phyloP scores from a whole-genome alignment of 2,888 invertebrate genomes.

The Perithous albicinctus region DNA sequence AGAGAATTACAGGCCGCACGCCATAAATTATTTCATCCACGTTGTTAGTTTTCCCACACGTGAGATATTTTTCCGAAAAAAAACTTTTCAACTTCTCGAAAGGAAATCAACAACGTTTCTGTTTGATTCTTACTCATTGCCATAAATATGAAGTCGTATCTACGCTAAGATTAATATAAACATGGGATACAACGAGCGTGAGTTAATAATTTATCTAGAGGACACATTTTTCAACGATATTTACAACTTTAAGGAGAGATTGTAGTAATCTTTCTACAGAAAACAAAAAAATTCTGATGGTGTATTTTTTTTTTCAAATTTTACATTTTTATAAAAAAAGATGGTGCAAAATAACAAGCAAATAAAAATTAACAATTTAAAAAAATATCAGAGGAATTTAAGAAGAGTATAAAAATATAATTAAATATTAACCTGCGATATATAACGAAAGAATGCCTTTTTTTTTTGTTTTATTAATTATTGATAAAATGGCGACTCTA shows the following conservation, averaged over 20 bases:
- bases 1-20: conserved; percentile 55
- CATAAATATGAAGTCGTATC: background rate
- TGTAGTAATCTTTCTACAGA: no score
- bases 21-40: conserved; percentile 60
- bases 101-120: background rate
- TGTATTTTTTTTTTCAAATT: no score
- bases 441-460: no score
- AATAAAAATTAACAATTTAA: no score
- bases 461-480: no score
- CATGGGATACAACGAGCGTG: background rate
- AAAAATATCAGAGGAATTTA: no score
- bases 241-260: background rate
- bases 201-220: background rate
- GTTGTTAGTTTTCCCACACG: conserved; percentile 12
- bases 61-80: conserved; percentile 4
- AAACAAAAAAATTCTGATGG: no score
- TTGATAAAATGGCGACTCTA: no score
- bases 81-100: conserved; percentile 21
- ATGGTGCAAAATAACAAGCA: no score
- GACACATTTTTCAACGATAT: background rate
- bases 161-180: background rate
- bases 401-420: no score
- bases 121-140: background rate
- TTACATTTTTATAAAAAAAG: no score
- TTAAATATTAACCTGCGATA: no score